These are phyloP conservation scores for Scelioninae gen. 2 DNA, from an alignment of 2,888 invertebrate species.

Conservation along the genomic window DNA sequence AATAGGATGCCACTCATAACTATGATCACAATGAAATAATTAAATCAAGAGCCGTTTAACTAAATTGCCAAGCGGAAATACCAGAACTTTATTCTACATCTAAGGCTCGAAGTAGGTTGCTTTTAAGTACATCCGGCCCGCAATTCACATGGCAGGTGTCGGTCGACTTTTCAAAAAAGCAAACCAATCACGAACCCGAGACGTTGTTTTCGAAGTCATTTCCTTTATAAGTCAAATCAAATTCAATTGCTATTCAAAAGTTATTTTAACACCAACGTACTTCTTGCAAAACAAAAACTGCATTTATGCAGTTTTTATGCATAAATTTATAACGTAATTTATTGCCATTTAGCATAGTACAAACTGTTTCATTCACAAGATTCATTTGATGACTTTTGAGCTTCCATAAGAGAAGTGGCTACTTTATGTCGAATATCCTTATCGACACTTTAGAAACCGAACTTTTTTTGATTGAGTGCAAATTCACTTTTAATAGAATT, in stretches of 20 bases:
- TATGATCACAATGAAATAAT: constrained; percentile 53
- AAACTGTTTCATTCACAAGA: background rate
- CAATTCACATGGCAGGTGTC: constrained; percentile 54
- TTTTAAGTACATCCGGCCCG: constrained; percentile 50
- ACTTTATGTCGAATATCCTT: background rate
- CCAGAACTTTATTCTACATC: constrained; percentile 49
- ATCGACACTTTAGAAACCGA: constrained; percentile 3
- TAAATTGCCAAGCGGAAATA: constrained; percentile 53
- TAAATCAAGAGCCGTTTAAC: constrained; percentile 54
- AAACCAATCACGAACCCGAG: constrained; percentile 33
- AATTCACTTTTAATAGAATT: constrained; percentile 4
- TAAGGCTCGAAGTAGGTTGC: constrained; percentile 53
- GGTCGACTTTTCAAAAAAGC: constrained; percentile 44
- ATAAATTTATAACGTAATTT: no score
- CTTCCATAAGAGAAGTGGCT: no score
- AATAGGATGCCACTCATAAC: constrained; percentile 46
- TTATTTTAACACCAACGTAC: no score
- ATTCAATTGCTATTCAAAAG: constrained; percentile 18
- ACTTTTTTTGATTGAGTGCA: constrained; percentile 31
- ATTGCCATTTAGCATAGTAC: no score
- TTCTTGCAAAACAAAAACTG: no score
- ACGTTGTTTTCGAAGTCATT: constrained; percentile 35
- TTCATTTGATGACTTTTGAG: background rate
- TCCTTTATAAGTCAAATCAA: constrained; percentile 24
- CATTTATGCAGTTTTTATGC: no score